Base-by-base conservation (phyloP, 1,140 invertebrate species). In the Papilio polyxenes region DNA sequence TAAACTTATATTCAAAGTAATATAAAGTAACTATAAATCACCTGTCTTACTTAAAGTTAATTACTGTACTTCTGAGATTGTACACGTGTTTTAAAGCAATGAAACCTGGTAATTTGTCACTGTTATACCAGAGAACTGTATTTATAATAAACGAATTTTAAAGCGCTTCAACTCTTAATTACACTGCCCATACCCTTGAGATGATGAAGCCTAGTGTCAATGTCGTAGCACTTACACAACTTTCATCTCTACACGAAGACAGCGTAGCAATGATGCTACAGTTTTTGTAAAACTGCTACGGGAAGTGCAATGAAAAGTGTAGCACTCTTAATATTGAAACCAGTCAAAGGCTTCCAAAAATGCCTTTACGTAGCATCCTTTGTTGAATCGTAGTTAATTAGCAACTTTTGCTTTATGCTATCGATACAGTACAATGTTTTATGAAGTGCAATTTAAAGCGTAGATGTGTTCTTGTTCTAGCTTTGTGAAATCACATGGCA, bases 21-120 rank as follows among this genome's bases (percentile, higher is more conserved):
- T 72, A 15, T 37, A 72, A 72, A 72, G 31, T 11, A 15, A 72
- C 31, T 72, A 72, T 72, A 72, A 72, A 72, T 72, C 65, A 72
- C 1, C 4, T 4, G 11, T 7, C 31, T 72, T 37, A 5, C 65
- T 72, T 72, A 37, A 72, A 72, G 10, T 37, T 72, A 31, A 72
- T 72, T 72, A 72, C 10, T 23, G 15, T 59, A 59, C 31, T 69
- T 69, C 23, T 72, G 31, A 72, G 31, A 72, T 72, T 72, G 65
- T 72, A 72, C 65, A 72, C 65, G 31, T 72, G 65, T 37, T 72
- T 40, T 37, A 72, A 15, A 23, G 20, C 11, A 31, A 11, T 0
- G 62, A 65, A 31, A 31, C 31, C 65, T 72, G 5, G 31, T 37
- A 72, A 72, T 72, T 72, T 72, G 65, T 40, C 65, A 72, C 65